phyloP scores from a whole-genome alignment of 2,888 invertebrate genomes.

The Sarcophaga subvicina region DNA sequence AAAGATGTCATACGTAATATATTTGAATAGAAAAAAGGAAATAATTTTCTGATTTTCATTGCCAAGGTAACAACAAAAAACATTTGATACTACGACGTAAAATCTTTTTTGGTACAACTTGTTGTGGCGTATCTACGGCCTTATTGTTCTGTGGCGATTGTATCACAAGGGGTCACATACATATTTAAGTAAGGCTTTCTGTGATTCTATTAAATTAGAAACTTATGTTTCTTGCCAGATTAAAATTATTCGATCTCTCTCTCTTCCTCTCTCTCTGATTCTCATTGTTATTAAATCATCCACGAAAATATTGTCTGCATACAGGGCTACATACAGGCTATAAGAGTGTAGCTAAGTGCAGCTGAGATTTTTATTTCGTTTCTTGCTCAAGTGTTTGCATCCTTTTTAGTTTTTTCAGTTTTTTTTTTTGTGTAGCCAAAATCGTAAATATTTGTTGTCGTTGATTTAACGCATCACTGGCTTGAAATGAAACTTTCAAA shows the following conservation, averaged over 20 bases:
- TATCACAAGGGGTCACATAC: slow-evolving; percentile 7
- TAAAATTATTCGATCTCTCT: slow-evolving; percentile 75
- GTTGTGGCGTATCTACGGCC: not conserved
- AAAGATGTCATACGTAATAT: slow-evolving; percentile 64
- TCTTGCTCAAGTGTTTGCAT: slow-evolving; percentile 68
- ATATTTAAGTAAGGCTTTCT: not conserved
- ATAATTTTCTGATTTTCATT: slow-evolving; percentile 22
- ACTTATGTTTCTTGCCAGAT: slow-evolving; percentile 80
- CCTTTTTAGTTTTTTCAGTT: slow-evolving; percentile 42
- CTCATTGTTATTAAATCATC: slow-evolving; percentile 48
- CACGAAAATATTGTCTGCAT: slow-evolving; percentile 27
- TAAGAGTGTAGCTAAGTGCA: slow-evolving; percentile 1
- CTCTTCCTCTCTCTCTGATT: not conserved
- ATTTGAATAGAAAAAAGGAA: slow-evolving; percentile 44
- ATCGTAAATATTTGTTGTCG: slow-evolving; percentile 61
- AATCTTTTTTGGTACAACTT: slow-evolving; percentile 8
- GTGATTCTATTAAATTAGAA: slow-evolving; percentile 70
- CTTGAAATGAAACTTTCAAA: slow-evolving; percentile 79
- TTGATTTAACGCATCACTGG: slow-evolving; percentile 80
- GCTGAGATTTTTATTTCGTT: slow-evolving; percentile 46
- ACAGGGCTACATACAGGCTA: not conserved
- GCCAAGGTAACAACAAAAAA: slow-evolving; percentile 38
- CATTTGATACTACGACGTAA: slow-evolving; percentile 2
- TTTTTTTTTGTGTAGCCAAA: slow-evolving; percentile 27
- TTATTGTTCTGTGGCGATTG: not conserved